These are phyloP conservation scores for Lepus americanus DNA, from an alignment of 2,113 vertebrate species.

Conservation along the genomic window DNA sequence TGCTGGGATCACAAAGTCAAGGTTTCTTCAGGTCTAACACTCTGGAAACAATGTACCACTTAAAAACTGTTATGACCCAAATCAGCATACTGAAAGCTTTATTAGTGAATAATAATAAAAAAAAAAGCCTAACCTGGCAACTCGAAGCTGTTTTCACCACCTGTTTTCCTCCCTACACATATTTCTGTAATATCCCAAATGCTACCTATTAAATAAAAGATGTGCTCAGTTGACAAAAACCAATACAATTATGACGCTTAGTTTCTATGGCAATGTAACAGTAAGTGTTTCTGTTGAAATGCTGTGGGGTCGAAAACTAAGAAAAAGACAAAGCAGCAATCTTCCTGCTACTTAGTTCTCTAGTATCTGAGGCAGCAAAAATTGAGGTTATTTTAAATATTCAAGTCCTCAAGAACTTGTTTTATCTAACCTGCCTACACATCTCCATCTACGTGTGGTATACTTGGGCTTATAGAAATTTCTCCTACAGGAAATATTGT, in stretches of 20 bases:
- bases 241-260: constrained; percentile 56
- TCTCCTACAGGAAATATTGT: constrained; percentile 74
- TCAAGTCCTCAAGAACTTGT: constrained; percentile 64
- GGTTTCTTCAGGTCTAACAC: neutral
- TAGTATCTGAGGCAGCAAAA: constrained; percentile 71
- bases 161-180: neutral
- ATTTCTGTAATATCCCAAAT: neutral
- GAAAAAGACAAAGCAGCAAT: neutral
- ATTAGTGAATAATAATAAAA: neutral
- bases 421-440: constrained; percentile 61
- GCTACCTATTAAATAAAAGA: neutral
- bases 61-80: neutral
- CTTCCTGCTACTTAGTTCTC: constrained; percentile 44
- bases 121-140: constrained; percentile 14
- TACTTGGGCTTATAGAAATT: constrained; percentile 56
- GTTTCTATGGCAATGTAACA: constrained; percentile 3
- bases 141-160: neutral
- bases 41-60: constrained; percentile 13
- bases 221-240: constrained; percentile 41
- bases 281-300: neutral
- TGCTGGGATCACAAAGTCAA: neutral
- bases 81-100: neutral
- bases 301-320: neutral
- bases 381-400: constrained; percentile 63
- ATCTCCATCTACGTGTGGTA: constrained; percentile 63